Percentiles rank a stretch among this genome's conserved stretches.
These are phyloP conservation scores for Rhyacophila brunnea DNA, from an alignment of 1,140 invertebrate genomes.

Conservation along the genomic window DNA sequence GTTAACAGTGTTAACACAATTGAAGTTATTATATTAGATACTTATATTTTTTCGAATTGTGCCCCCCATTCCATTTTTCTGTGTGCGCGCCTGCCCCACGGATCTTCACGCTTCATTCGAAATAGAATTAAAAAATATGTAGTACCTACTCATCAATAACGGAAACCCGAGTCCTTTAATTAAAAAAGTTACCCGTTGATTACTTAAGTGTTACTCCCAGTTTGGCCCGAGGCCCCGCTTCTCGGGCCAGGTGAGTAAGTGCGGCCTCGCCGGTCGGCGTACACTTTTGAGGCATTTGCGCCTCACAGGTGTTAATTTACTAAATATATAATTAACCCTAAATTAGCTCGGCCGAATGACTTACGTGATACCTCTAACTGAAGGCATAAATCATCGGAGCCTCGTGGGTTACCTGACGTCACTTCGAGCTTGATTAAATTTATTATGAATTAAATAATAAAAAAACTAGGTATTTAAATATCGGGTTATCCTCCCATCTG, in stretches of 20 bases:
- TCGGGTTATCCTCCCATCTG: no score
- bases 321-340: conserved; percentile 35
- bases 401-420: neutral
- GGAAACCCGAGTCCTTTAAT: conserved; percentile 24
- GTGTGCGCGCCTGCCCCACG: neutral
- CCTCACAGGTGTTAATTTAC: conserved; percentile 34
- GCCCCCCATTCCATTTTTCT: neutral
- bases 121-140: conserved; percentile 2
- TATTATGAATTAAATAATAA: no score
- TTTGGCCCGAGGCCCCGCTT: conserved; percentile 1
- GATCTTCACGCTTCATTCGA: neutral
- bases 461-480: no score
- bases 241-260: neutral
- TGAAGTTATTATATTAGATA: no score
- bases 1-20: no score
- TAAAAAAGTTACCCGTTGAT: conserved; percentile 29
- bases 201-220: conserved; percentile 24
- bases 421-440: no score
- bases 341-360: conserved; percentile 25
- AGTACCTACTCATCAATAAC: conserved; percentile 20
- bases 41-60: neutral
- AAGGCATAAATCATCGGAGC: conserved; percentile 14
- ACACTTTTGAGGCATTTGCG: neutral
- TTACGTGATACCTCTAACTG: conserved; percentile 9
- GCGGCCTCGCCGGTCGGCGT: neutral